Evolutionary conservation across 1,140 invertebrate genomes (phyloP), one percentile per base, ranked within the genome.

Genomic region (Drosophila mojavensis): DNA sequence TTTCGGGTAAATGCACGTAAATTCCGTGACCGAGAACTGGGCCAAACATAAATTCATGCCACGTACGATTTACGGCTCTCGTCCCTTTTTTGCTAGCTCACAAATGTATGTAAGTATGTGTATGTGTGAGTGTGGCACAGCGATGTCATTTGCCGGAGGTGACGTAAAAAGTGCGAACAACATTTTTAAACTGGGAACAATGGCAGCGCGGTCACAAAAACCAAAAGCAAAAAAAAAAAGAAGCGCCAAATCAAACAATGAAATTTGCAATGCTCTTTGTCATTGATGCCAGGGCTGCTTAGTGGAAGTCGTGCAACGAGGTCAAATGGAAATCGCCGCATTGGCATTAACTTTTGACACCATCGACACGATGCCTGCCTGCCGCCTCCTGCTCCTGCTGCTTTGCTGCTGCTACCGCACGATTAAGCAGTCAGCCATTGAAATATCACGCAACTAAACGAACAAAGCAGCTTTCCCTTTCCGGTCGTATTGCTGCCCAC

Each of bases 261-360:
- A 78, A 75, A 78, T 75, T 75, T 66, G 62, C 74, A 71, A 78
- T 78, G 73, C 62, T 62, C 51, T 67, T 69, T 83, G 83, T 72
- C 79, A 79, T 68, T 67, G 83, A 77, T 81, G 72, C 65, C 58
- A 47, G 9, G 33, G 45, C 15, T 48, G 28, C 41, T 20, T 15
- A 43, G 66, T 50, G 67, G 59, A 78, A 70, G 79, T 79, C 77
- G 69, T 61, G 77, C 77, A 88, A 88, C 80, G 83, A 88, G 83
- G 83, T 88, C 84, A 88, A 88, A 88, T 88, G 83, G 83, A 88
- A 88, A 88, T 88, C 83, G 83, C 84, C 83, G 79, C 72, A 80
- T 88, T 83, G 73, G 83, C 83, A 89, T 88, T 88, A 88, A 88
- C 83, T 88, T 88, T 88, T 89, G 83, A 88, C 84, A 83, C 76